A percentile compares a stretch with the other conserved stretches of the same genome.
These are phyloP conservation scores for Nilaparvata lugens DNA, from an alignment of 1,140 invertebrate genomes.

Conservation along the genomic window DNA sequence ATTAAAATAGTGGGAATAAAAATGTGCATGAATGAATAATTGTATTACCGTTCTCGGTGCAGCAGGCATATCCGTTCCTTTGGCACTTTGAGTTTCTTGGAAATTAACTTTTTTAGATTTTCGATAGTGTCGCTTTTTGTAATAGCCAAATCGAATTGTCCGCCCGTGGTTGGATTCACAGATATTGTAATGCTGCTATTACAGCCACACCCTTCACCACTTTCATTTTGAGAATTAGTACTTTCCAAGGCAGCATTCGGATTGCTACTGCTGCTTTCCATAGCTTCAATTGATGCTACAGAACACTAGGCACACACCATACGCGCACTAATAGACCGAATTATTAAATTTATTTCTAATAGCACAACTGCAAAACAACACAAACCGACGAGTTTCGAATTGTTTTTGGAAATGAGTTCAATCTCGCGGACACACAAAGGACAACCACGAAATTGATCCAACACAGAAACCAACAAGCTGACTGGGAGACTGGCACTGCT, in stretches of 20 bases:
- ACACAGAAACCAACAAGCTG: too few relatives aligned
- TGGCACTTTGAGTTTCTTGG: slow-evolving; percentile 82
- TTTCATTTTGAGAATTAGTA: slow-evolving; percentile 18
- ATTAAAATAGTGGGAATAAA: too few relatives aligned
- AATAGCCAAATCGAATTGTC: slow-evolving; percentile 74
- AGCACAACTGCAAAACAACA: too few relatives aligned
- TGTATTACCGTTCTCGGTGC: slow-evolving; percentile 77
- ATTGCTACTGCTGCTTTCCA: slow-evolving; percentile 23
- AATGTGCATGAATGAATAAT: too few relatives aligned
- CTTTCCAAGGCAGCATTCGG: slow-evolving; percentile 19
- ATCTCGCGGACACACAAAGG: too few relatives aligned
- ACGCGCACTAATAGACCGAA: too few relatives aligned
- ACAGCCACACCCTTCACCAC: slow-evolving; percentile 22
- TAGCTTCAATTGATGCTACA: neutral
- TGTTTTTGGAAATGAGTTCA: too few relatives aligned
- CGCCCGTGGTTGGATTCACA: slow-evolving; percentile 82
- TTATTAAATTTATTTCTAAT: too few relatives aligned
- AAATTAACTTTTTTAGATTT: slow-evolving; percentile 80
- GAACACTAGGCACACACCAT: too few relatives aligned
- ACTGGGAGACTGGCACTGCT: too few relatives aligned
- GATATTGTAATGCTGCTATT: slow-evolving; percentile 54
- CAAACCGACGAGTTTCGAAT: too few relatives aligned
- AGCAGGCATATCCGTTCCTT: slow-evolving; percentile 87
- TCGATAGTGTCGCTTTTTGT: slow-evolving; percentile 71
- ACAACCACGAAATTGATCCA: too few relatives aligned